Conservation (phyloP, 2,797 vertebrate species). For the Semotilus atromaculatus region DNA sequence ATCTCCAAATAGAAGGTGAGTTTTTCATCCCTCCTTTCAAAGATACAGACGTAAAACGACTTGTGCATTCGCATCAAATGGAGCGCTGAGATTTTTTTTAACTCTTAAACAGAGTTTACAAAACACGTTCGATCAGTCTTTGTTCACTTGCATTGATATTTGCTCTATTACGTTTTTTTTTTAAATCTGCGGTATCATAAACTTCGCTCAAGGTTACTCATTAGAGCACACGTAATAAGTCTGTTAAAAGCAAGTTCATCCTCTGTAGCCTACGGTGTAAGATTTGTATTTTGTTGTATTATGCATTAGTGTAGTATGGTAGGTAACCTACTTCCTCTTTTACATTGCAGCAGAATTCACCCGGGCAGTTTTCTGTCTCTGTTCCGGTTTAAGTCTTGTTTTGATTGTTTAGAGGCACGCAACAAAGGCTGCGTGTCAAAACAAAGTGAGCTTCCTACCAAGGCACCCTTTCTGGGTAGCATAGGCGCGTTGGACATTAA, state of each 20-base stretch:
- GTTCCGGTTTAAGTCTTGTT: slow-evolving; percentile 41
- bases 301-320: not conserved
- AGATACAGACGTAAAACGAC: not conserved
- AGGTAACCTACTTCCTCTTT: not conserved
- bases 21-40: not conserved
- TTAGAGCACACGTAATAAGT: not conserved
- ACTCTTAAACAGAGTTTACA: not conserved
- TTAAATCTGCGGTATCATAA: not conserved
- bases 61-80: not conserved
- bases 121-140: not conserved
- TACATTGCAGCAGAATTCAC: not conserved
- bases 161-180: not conserved
- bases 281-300: not conserved
- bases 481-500: not conserved
- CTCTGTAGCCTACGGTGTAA: not conserved
- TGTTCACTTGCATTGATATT: not conserved
- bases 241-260: not conserved
- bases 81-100: not conserved
- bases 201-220: not conserved
- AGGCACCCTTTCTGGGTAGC: not conserved
- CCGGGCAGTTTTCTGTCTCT: not conserved
- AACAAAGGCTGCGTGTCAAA: slow-evolving; percentile 29
- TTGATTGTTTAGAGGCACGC: slow-evolving; percentile 12
- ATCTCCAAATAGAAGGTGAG: slow-evolving; percentile 19
- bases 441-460: not conserved